Conservation (phyloP, 1,140 invertebrate genomes). For the Sinella curviseta region DNA sequence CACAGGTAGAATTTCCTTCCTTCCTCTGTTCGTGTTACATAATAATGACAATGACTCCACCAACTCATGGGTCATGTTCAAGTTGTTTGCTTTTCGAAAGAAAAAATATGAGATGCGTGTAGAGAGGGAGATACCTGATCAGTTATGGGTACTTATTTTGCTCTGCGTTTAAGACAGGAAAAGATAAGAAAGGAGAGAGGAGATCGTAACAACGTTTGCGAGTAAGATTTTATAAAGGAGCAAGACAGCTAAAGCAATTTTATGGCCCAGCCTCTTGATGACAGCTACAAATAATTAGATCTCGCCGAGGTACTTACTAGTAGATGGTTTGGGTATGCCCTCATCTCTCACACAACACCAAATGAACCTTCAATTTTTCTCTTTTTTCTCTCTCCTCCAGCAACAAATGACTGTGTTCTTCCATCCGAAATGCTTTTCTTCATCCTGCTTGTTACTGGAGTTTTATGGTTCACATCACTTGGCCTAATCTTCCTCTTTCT, state of each 20-base stretch:
- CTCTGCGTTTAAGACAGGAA: too few relatives aligned
- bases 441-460: neutral
- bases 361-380: neutral
- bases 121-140: too few relatives aligned
- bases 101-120: too few relatives aligned
- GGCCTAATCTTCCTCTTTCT: constrained; percentile 21
- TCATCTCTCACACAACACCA: neutral
- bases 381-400: neutral
- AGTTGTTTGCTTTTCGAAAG: too few relatives aligned
- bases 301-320: too few relatives aligned
- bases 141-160: too few relatives aligned
- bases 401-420: neutral
- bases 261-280: constrained; percentile 7
- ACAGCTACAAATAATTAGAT: neutral
- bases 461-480: constrained; percentile 8
- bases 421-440: neutral
- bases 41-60: too few relatives aligned
- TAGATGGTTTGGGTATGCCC: too few relatives aligned
- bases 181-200: too few relatives aligned
- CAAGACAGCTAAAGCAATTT: neutral
- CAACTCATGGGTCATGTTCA: too few relatives aligned
- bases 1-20: too few relatives aligned
- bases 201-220: neutral
- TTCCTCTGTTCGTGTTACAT: too few relatives aligned
- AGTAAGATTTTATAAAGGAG: neutral